These are phyloP conservation scores for Sarcophaga rosellei DNA, from an alignment of 2,888 invertebrate genomes.

Conservation along the genomic window DNA sequence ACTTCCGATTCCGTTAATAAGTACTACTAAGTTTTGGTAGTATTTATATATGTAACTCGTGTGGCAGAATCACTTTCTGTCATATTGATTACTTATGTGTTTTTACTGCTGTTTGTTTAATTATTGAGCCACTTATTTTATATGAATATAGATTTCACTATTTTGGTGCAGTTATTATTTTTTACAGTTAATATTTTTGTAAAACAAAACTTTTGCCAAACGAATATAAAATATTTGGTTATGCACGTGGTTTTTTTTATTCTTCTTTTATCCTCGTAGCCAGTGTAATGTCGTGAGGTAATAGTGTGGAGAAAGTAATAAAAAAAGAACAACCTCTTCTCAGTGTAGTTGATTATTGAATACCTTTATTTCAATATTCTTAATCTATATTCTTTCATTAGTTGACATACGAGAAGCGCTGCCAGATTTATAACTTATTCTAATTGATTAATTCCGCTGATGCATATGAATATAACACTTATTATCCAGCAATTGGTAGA, in stretches of 20 bases:
- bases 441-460: constrained; percentile 3
- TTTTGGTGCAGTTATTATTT: constrained; percentile 2
- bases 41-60: too few species aligned
- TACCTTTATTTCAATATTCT: constrained; percentile 21
- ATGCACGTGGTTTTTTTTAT: constrained; percentile 2
- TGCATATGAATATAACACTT: neutral
- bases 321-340: too few species aligned
- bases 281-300: too few species aligned
- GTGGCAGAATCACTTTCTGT: too few species aligned
- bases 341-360: too few species aligned
- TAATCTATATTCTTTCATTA: constrained; percentile 7
- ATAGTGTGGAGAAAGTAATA: too few species aligned
- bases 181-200: neutral
- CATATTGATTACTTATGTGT: constrained; percentile 1
- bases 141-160: constrained; percentile 1
- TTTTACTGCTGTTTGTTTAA: constrained; percentile 4
- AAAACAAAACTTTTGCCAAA: constrained; percentile 11
- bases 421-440: constrained; percentile 18
- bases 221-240: constrained; percentile 4
- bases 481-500: too few species aligned
- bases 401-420: constrained; percentile 13
- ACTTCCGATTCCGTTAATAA: too few species aligned
- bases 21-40: too few species aligned
- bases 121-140: constrained; percentile 5
- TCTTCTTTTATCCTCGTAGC: too few species aligned